Conservation (phyloP, 64 coral and sea anemone species). For the Anthopleura sola region DNA sequence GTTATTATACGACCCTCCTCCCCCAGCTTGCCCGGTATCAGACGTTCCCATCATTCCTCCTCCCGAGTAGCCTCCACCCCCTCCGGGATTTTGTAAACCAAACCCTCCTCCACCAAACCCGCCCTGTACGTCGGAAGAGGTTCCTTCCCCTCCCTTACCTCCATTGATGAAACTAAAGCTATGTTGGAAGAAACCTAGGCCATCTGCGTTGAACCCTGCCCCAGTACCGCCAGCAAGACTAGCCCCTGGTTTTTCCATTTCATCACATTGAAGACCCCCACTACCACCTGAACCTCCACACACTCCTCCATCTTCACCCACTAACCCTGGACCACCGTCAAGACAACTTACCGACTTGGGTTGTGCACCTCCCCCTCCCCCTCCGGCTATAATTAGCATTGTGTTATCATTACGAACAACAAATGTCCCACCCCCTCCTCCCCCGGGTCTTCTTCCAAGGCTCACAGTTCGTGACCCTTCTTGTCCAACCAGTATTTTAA, state of each 20-base stretch:
- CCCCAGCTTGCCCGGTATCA: conserved; percentile 38
- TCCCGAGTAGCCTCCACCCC: conserved; percentile 77
- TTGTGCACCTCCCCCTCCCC: conserved; percentile 62
- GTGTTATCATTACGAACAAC: conserved; percentile 44
- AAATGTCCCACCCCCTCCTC: conserved; percentile 74
- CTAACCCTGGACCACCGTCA: conserved; percentile 67
- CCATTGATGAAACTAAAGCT: conserved; percentile 55
- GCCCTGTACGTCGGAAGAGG: conserved; percentile 22
- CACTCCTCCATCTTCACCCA: conserved; percentile 44
- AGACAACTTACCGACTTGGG: neutral
- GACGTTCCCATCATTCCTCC: conserved; percentile 21
- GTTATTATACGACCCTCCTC: conserved; percentile 64
- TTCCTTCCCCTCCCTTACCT: conserved; percentile 29
- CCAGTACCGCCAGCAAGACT: neutral
- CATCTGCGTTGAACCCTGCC: conserved; percentile 34
- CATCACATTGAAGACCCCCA: conserved; percentile 35
- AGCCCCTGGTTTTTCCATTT: neutral
- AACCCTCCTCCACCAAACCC: conserved; percentile 14
- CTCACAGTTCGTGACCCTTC: conserved; percentile 6
- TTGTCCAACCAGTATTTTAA: conserved; percentile 81
- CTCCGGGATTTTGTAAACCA: neutral
- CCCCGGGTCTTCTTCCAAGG: conserved; percentile 9
- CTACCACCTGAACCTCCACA: conserved; percentile 51
- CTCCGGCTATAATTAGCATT: conserved; percentile 66
- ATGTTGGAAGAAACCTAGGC: neutral